Conservation (phyloP, 1,140 invertebrate genomes). For the Galleria mellonella region DNA sequence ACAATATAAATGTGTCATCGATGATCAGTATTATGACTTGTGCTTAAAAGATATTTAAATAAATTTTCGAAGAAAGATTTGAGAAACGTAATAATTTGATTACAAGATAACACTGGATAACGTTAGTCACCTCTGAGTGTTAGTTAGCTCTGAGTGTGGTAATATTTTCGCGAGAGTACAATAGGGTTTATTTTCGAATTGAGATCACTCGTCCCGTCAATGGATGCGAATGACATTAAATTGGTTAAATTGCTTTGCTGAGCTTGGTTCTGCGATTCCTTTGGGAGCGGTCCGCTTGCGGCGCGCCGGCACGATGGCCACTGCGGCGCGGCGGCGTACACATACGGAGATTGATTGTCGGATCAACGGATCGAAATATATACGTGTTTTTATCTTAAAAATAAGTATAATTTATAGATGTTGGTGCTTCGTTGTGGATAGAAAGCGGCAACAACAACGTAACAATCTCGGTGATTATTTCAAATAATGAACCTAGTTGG, state of each 20-base stretch:
- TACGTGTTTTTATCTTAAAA: no score
- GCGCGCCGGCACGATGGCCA: slow-evolving; percentile 6
- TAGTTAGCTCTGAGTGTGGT: neutral
- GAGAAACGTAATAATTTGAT: no score
- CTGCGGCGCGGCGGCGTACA: slow-evolving; percentile 2
- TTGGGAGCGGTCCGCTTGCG: slow-evolving; percentile 38
- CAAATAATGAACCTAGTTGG: no score
- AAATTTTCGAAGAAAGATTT: slow-evolving; percentile 38
- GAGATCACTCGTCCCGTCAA: slow-evolving; percentile 58
- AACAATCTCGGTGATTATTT: no score
- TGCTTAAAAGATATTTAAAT: slow-evolving; percentile 47
- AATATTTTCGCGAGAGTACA: slow-evolving; percentile 49
- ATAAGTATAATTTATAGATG: no score
- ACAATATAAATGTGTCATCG: slow-evolving; percentile 48
- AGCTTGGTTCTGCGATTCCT: slow-evolving; percentile 47
- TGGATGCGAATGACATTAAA: slow-evolving; percentile 66
- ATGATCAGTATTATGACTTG: slow-evolving; percentile 28
- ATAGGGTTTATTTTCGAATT: slow-evolving; percentile 66
- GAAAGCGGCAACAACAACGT: no score
- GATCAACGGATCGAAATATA: slow-evolving; percentile 7
- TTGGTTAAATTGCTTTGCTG: slow-evolving; percentile 68
- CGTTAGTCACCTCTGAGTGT: no score
- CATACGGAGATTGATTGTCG: slow-evolving; percentile 19
- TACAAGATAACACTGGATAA: no score
- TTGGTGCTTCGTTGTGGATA: no score